phyloP scores from a whole-genome alignment of 30 jellyfish, hydroid and myxozoan genomes.

The Aurelia sp. region DNA sequence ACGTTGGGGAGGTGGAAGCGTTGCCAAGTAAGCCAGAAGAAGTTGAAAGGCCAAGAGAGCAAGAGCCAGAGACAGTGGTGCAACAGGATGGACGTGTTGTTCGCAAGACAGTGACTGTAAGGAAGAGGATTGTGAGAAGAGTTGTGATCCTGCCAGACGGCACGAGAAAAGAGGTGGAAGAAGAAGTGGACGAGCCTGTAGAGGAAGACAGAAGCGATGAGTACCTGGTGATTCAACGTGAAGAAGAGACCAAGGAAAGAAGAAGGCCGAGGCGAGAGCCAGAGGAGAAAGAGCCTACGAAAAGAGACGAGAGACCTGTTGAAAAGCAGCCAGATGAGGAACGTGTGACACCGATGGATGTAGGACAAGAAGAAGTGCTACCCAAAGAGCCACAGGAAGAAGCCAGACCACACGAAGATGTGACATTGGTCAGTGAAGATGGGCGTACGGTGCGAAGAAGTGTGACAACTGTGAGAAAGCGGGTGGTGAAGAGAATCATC shows the following conservation, averaged over 20 bases:
- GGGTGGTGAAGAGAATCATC: constrained; percentile 80
- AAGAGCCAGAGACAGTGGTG: constrained; percentile 37
- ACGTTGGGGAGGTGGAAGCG: no score
- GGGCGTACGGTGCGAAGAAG: constrained; percentile 71
- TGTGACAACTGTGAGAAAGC: constrained; percentile 74
- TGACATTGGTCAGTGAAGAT: constrained; percentile 35
- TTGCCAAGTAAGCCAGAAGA: constrained; percentile 1
- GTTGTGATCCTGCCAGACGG: constrained; percentile 71
- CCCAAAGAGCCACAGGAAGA: constrained; percentile 12
- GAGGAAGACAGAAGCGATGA: constrained; percentile 4
- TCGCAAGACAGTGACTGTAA: constrained; percentile 51
- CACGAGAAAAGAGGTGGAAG: constrained; percentile 67
- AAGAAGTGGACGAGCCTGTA: constrained; percentile 59
- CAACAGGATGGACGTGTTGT: constrained; percentile 69
- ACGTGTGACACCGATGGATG: constrained; percentile 27
- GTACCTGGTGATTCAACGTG: constrained; percentile 19
- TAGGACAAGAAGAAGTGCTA: constrained; percentile 43
- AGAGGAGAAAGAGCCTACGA: constrained; percentile 9
- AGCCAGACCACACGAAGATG: background rate
- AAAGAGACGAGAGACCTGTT: background rate
- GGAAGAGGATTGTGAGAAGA: constrained; percentile 74
- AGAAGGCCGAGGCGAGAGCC: constrained; percentile 4
- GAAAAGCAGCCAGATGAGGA: constrained; percentile 19
- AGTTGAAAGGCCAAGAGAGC: constrained; percentile 11
- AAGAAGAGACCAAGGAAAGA: constrained; percentile 17